Conservation (phyloP, 2,797 vertebrate species). For the Decapterus maruadsi region DNA sequence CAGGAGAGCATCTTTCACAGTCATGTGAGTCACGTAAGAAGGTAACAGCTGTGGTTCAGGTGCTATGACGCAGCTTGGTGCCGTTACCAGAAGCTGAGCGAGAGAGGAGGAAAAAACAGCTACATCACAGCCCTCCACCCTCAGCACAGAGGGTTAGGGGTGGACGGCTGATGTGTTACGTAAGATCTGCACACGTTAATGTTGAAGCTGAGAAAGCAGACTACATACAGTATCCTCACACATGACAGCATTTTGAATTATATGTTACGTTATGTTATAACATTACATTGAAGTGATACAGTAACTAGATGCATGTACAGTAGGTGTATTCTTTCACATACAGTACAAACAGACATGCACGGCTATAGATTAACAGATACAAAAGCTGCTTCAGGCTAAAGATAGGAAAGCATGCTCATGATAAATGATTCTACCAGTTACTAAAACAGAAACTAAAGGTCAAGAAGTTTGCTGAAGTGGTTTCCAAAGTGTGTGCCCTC, state of each 20-base stretch:
- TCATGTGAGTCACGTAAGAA: constrained; percentile 5
- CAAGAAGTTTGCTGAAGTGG: not conserved
- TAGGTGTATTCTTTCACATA: not conserved
- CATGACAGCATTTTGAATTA: not conserved
- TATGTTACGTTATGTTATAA: no score
- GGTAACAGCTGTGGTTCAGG: constrained; percentile 1
- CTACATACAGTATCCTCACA: not conserved
- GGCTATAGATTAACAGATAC: not conserved
- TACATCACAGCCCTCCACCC: not conserved
- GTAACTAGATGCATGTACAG: not conserved
- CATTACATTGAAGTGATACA: no score
- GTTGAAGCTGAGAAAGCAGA: not conserved
- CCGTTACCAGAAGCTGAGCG: constrained; percentile 4
- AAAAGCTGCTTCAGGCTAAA: not conserved
- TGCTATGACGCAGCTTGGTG: constrained; percentile 16
- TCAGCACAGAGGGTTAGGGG: not conserved
- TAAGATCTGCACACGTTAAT: not conserved
- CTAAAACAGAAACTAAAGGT: not conserved
- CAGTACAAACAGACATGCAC: not conserved
- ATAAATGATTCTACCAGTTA: not conserved
- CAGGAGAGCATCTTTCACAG: constrained; percentile 8
- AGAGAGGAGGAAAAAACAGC: not conserved
- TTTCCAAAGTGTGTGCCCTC: not conserved
- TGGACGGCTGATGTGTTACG: constrained; percentile 10
- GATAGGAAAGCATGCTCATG: not conserved